Conservation (phyloP, 1,140 invertebrate genomes). For the Pinna nobilis region DNA sequence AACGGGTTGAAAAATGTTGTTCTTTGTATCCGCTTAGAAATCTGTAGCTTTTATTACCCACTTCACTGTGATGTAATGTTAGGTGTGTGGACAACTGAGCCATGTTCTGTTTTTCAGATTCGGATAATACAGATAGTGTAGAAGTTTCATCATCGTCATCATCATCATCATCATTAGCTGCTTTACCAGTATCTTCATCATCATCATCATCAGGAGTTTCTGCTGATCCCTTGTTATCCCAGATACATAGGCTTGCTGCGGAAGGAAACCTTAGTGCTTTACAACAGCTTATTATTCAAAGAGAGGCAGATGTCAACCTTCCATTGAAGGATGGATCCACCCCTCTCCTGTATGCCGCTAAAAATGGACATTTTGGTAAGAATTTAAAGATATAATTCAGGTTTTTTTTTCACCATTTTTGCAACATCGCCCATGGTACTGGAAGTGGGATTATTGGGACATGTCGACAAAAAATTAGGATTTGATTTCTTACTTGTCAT, state of each 20-base stretch:
- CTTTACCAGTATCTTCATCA: constrained; percentile 36
- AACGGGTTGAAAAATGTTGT: no score
- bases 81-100: no score
- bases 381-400: no score
- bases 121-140: constrained; percentile 57
- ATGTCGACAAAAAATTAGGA: no score
- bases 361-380: constrained; percentile 66
- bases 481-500: no score
- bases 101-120: constrained; percentile 36
- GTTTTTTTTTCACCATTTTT: no score
- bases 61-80: no score
- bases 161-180: constrained; percentile 10
- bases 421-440: no score
- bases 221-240: constrained; percentile 39
- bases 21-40: no score
- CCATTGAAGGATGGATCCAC: constrained; percentile 66
- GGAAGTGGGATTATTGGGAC: no score
- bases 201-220: constrained; percentile 25
- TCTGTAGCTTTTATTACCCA: no score
- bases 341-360: constrained; percentile 65
- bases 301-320: constrained; percentile 63
- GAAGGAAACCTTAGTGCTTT: constrained; percentile 58
- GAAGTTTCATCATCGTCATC: constrained; percentile 25
- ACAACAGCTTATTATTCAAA: constrained; percentile 55
- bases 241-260: constrained; percentile 58